Evolutionary conservation across 2,113 vertebrate species (phyloP).

Genomic region (Corvus cornix): DNA sequence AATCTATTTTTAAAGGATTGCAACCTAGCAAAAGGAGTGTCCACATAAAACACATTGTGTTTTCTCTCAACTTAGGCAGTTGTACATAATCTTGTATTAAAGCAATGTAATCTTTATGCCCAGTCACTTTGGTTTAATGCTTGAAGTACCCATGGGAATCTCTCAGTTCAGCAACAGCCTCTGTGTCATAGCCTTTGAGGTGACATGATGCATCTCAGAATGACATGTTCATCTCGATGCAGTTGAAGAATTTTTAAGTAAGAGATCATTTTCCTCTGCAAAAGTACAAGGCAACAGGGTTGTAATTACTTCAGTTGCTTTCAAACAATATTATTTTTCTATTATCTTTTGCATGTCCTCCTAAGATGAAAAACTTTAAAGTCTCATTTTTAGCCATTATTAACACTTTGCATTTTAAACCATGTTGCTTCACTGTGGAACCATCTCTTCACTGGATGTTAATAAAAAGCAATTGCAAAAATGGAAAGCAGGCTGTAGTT

Average conservation of each 20-base stretch:
- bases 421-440: neutral
- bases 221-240: neutral
- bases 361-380: neutral
- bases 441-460: neutral
- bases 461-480: neutral
- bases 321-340: neutral
- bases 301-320: constrained; percentile 3
- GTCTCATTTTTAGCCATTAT: neutral
- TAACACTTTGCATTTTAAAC: neutral
- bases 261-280: neutral
- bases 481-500: neutral
- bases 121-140: neutral
- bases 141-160: neutral
- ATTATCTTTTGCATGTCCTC: neutral
- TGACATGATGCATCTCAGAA: neutral
- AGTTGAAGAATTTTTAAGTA: neutral
- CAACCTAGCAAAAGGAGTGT: neutral
- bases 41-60: neutral
- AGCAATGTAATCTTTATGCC: rapidly evolving
- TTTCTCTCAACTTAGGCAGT: neutral
- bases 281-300: neutral
- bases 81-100: neutral
- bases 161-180: neutral
- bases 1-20: neutral
- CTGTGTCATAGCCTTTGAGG: neutral